phyloP scores from a whole-genome alignment of 2,797 vertebrate species.

The Leptoclinus maculatus region DNA sequence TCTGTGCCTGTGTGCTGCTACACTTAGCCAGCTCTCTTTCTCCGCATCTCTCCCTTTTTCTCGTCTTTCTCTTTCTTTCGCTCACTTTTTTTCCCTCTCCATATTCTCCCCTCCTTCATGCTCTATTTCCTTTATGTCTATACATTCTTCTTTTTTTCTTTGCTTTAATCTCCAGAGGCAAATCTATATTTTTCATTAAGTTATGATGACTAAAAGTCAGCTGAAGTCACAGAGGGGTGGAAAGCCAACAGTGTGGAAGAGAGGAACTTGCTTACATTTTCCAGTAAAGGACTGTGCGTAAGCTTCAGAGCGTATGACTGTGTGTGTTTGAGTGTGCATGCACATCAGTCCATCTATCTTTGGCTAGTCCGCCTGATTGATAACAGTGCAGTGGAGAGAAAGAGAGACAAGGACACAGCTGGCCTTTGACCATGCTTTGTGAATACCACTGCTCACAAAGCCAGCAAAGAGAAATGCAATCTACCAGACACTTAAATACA shows the following conservation, averaged over 20 bases:
- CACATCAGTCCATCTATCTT: slow-evolving; percentile 37
- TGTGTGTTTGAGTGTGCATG: slow-evolving; percentile 20
- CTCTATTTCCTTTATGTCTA: slow-evolving; percentile 75
- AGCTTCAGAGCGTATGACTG: slow-evolving; percentile 9
- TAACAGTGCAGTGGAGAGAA: slow-evolving; percentile 44
- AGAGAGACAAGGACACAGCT: slow-evolving; percentile 59
- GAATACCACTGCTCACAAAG: slow-evolving; percentile 55
- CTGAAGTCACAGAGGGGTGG: slow-evolving; percentile 56
- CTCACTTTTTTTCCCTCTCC: slow-evolving; percentile 45
- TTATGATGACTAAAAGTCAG: slow-evolving; percentile 80
- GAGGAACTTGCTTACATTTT: slow-evolving; percentile 67
- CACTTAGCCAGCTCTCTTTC: slow-evolving; percentile 75
- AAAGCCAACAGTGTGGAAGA: slow-evolving; percentile 68
- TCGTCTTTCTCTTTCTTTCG: slow-evolving; percentile 52
- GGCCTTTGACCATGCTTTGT: slow-evolving; percentile 63
- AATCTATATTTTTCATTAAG: slow-evolving; percentile 80
- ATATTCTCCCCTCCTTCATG: slow-evolving; percentile 63
- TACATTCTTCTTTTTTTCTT: slow-evolving; percentile 60
- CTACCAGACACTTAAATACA: slow-evolving; percentile 25
- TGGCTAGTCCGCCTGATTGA: slow-evolving; percentile 54
- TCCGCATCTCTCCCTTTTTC: slow-evolving; percentile 55
- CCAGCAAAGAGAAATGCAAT: slow-evolving; percentile 31
- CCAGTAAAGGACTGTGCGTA: slow-evolving; percentile 38
- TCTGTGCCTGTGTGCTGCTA: slow-evolving; percentile 72
- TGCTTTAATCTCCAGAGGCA: slow-evolving; percentile 68